Base-by-base conservation (phyloP, 2,888 invertebrate genomes). In the Pherbina coryleti region DNA sequence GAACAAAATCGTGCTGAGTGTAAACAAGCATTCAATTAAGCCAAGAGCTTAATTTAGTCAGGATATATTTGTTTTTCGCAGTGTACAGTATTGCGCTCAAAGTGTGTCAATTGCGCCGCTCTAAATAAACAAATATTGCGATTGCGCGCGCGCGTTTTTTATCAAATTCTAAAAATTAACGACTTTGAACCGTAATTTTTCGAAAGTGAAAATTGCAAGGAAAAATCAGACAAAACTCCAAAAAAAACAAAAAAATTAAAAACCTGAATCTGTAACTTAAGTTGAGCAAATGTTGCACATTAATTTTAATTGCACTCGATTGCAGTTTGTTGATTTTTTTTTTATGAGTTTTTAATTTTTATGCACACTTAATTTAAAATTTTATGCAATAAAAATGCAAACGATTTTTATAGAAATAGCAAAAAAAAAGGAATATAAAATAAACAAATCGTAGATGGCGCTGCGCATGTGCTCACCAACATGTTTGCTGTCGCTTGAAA, bases 231-330 rank as follows among this genome's bases (percentile, higher is more conserved):
- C 11, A 28, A 34, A 66, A 66, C 17, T 3, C 7, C 7, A 64
- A 64, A 34, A 14, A 17, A 31, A 66, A 17, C 11, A 34, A 31
- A 37, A 55, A 22, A 60, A n/a, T n/a, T n/a, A 60, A 60, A 60
- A 22, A 37, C 37, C 22, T 19, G 37, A 34, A 34, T 31, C 37
- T 34, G 37, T 67, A 37, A 19, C 37, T 34, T n/a, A 25, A 51
- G 14, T 49, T 28, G 51, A 51, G 51, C 69, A 49, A 53, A 69
- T 69, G 51, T 51, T 53, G 51, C 69, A 51, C 19, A 69, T 51
- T 11, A 69, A 69, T 69, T 69, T 69, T 69, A 69, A 69, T 69
- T 69, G 69, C 69, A 51, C 19, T 53, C 53, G 51, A 69, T 69
- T 64, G 57, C 28, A 22, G 57, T 22, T 25, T 19, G n/a, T 25